Evolutionary conservation across 2,797 vertebrate genomes (phyloP), one percentile per base, ranked within the genome.

Genomic region (Schizothorax lantsangensis): DNA sequence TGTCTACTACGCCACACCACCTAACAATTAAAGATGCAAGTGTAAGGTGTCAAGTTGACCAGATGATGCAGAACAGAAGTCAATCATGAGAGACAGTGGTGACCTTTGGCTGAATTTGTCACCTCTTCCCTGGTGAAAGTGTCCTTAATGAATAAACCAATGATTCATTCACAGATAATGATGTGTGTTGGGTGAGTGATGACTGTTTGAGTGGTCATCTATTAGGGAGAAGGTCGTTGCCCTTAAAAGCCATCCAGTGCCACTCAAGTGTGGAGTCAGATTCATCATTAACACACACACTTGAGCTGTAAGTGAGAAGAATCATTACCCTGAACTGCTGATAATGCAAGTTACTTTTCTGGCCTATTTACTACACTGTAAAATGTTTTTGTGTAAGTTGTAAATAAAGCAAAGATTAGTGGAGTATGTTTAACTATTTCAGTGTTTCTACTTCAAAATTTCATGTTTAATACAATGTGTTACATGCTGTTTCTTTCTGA

Each of bases 141-240:
- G 68, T 81, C 40, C 75, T 88, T 81, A 86, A 88, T 68, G 84
- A 88, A 85, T 69, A 69, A 83, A 87, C 84, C 81, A 88, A 90
- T 89, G 87, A 91, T 91, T 90, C 83, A 91, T 90, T 91, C 80
- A 90, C 87, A 89, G 90, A 90, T 91, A 91, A 91, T 89, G 59
- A 88, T 88, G 79, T 81, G 80, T 81, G 84, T 68, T 88, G 64
- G 74, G 86, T 89, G 89, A 88, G 86, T 74, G 85, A 87, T 89
- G 81, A 86, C 78, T 79, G 66, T 86, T 88, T 84, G 74, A 83
- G 88, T 89, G 89, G 90, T 91, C 90, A 91, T 87, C 88, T 89
- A 90, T 91, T 90, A 91, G 85, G 86, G 80, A 86, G 77, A 90
- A 88, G 90, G 86, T 91, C 79, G 86, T 47, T 66, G 80, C 36